Percentiles rank a stretch among this genome's conserved stretches.
Evolutionary conservation across 2,797 vertebrate genomes (phyloP).

Genomic region (Cynodonichthys magdalenae): DNA sequence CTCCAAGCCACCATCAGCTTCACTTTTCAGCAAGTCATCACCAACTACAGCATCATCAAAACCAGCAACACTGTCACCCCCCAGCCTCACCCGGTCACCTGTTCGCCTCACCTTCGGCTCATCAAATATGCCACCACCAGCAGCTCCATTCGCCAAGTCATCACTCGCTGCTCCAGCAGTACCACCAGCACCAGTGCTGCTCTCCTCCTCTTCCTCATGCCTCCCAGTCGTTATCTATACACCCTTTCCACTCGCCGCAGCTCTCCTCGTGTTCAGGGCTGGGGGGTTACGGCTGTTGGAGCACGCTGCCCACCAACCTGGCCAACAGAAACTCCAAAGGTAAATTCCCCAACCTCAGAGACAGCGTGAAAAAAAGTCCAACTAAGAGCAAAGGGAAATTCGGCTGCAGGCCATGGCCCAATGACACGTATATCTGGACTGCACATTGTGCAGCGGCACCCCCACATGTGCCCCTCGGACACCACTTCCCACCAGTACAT

Average conservation of each 20-base stretch:
- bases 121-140: constrained; percentile 58
- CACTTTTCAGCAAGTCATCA: constrained; percentile 48
- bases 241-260: constrained; percentile 69
- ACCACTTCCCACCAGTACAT: constrained; percentile 57
- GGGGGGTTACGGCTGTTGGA: constrained; percentile 74
- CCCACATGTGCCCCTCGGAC: constrained; percentile 35
- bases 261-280: constrained; percentile 48
- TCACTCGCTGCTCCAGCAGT: constrained; percentile 56
- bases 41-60: constrained; percentile 53
- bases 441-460: constrained; percentile 65
- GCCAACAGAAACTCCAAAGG: constrained; percentile 70
- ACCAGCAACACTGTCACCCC: constrained; percentile 39
- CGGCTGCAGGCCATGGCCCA: constrained; percentile 75
- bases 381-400: constrained; percentile 85
- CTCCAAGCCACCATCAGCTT: constrained; percentile 51
- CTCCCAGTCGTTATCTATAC: constrained; percentile 73
- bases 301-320: constrained; percentile 74
- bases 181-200: constrained; percentile 50
- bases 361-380: constrained; percentile 86
- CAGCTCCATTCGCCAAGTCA: constrained; percentile 62
- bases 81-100: constrained; percentile 44
- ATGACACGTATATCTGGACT: constrained; percentile 79
- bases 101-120: constrained; percentile 50
- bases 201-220: constrained; percentile 65
- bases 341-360: constrained; percentile 83